Evolutionary conservation across 2,113 vertebrate genomes (phyloP), one percentile per base, ranked within the genome.

Genomic region (Cyanoliseus patagonus): DNA sequence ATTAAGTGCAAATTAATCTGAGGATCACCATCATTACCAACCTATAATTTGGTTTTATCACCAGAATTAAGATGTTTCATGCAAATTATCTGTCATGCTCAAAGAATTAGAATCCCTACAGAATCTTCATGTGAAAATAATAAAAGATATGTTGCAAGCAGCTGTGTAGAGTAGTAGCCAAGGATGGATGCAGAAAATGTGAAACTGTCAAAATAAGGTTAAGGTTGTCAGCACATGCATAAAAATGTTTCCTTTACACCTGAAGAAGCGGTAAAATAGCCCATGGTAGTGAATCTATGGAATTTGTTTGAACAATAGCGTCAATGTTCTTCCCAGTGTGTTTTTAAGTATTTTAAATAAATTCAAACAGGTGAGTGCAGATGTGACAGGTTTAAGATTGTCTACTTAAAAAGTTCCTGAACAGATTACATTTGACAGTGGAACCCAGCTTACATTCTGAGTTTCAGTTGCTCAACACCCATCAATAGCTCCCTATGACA

Each of bases 221-320:
- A 95, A 97, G 94, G 95, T 95, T 96, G 95, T 94, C 94, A 96
- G 96, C 95, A 96, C 90, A 97, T 95, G 95, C 94, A 94, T 70
- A 77, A 74, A 88, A 80, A 90, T 6, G 13, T 77, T 93, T 66
- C 37, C 59, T 61, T 92, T 80, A 63, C 3, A 13, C 20, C 41
- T 63, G 23, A n/a, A 18, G 4, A 93, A 86, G 19, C 39, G 86
- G 37, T 69, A 41, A 80, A 93, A 63, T 24, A 86, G 35, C 46
- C n/a, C 49, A 51, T 3, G 22, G 52, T 8, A 83, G 46, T 19
- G 10, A 59, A 83, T 27, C 46, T 46, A 42, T 11, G 5, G 44
- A n/a, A 88, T 35, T 17, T 42, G 4, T 47, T 84, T 86, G 64
- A 92, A 55, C 13, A 53, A 57, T 11, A 68, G 18, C 5, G 5